These are phyloP conservation scores for Ceyx melanurus DNA, from an alignment of 2,113 vertebrate genomes.

Conservation along the genomic window DNA sequence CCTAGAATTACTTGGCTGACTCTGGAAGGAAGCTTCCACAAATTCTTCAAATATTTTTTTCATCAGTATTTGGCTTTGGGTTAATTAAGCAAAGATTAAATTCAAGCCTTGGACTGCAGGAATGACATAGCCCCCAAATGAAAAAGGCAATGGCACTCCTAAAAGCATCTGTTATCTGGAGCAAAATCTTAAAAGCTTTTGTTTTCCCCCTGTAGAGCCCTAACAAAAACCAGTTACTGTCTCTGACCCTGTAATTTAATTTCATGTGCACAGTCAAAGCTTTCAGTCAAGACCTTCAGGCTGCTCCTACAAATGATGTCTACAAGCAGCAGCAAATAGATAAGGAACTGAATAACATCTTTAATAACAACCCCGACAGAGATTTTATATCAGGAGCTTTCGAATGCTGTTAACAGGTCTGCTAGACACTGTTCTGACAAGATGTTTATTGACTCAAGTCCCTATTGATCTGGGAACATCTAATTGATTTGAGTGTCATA, in stretches of 20 bases:
- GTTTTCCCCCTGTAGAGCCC: not conserved
- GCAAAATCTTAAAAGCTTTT: slow-evolving; percentile 22
- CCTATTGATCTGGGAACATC: slow-evolving; percentile 8
- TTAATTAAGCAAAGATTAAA: not conserved
- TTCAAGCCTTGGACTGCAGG: not conserved
- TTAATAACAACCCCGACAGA: slow-evolving; percentile 2
- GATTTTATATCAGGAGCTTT: slow-evolving; percentile 24
- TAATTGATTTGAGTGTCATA: slow-evolving; percentile 19
- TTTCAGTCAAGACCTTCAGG: slow-evolving; percentile 4
- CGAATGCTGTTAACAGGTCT: not conserved
- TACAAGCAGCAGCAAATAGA: slow-evolving; percentile 15
- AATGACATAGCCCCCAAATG: not conserved
- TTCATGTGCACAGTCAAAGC: not conserved
- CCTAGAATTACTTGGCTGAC: slow-evolving; percentile 25
- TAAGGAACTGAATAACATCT: not conserved
- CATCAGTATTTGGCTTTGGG: not conserved
- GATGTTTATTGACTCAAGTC: not conserved
- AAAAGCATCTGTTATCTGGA: not conserved
- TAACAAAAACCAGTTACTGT: not conserved
- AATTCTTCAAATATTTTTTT: slow-evolving; percentile 34
- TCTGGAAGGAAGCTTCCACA: not conserved
- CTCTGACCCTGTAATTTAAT: slow-evolving; percentile 21
- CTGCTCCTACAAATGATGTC: not conserved
- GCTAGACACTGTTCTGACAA: not conserved
- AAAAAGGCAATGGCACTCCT: not conserved